Percentiles rank a stretch among this genome's conserved stretches.
Evolutionary conservation across 2,113 vertebrate species (phyloP).

Genomic region (Siphamia tubifer): DNA sequence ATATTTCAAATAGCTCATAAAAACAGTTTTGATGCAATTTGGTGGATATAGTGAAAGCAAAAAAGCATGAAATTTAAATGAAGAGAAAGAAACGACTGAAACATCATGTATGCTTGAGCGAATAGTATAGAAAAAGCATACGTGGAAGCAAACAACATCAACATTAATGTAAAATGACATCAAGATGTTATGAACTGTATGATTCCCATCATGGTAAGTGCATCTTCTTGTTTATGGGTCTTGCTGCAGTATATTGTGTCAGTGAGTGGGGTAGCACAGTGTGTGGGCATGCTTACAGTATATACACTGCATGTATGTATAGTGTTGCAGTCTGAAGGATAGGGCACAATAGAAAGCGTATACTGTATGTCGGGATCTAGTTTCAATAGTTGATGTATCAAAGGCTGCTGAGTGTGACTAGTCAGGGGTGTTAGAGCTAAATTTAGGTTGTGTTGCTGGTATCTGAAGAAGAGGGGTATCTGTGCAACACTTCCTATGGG

Average conservation of each 20-base stretch:
- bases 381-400: constrained; percentile 54
- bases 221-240: neutral
- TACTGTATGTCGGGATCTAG: constrained; percentile 55
- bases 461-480: constrained; percentile 4
- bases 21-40: neutral
- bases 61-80: neutral
- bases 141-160: constrained; percentile 7
- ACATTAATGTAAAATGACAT: neutral
- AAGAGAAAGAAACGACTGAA: neutral
- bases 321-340: constrained; percentile 52
- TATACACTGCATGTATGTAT: constrained; percentile 37
- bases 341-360: constrained; percentile 51
- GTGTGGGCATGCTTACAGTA: neutral
- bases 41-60: neutral
- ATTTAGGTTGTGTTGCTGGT: constrained; percentile 50
- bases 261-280: neutral
- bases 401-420: constrained; percentile 36
- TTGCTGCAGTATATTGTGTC: constrained; percentile 19
- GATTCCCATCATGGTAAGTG: neutral
- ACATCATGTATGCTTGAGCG: neutral
- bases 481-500: neutral
- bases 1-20: neutral
- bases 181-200: neutral
- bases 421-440: constrained; percentile 41
- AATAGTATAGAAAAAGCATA: neutral